phyloP scores from a whole-genome alignment of 2,888 invertebrate species.

The Lottia gigantea region DNA sequence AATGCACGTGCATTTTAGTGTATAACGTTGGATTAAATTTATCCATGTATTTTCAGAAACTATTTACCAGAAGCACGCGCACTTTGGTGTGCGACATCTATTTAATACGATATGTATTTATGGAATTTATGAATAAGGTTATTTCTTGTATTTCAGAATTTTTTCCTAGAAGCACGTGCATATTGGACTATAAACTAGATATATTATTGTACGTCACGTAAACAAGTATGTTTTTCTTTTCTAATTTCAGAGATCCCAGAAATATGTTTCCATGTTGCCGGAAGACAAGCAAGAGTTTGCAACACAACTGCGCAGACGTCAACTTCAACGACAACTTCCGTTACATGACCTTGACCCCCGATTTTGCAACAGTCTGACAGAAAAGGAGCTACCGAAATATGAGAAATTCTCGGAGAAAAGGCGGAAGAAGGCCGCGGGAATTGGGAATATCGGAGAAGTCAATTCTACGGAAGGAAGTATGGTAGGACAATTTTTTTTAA shows the following conservation, averaged over 20 bases:
- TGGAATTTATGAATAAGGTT: no score
- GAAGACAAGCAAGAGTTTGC: slow-evolving; percentile 59
- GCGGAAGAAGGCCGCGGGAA: slow-evolving; percentile 50
- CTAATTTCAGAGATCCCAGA: slow-evolving; percentile 50
- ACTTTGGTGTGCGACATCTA: no score
- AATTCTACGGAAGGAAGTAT: slow-evolving; percentile 32
- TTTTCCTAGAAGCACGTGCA: no score
- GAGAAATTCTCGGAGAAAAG: slow-evolving; percentile 53
- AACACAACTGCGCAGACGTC: slow-evolving; percentile 51
- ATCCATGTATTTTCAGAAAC: no score
- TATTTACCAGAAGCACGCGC: no score
- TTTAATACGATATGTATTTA: no score
- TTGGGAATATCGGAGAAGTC: slow-evolving; percentile 52
- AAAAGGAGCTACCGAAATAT: slow-evolving; percentile 51
- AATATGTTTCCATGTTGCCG: slow-evolving; percentile 55
- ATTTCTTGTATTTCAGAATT: no score
- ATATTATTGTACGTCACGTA: not conserved
- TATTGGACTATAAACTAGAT: not conserved
- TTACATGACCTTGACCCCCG: slow-evolving; percentile 56
- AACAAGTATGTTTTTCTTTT: not conserved
- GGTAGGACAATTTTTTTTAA: slow-evolving; percentile 32
- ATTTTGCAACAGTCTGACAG: slow-evolving; percentile 52
- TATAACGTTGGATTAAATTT: no score
- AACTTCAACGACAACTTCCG: slow-evolving; percentile 54
- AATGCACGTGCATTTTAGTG: no score